These are phyloP conservation scores for Mythimna vitellina DNA, from an alignment of 2,888 invertebrate genomes.

Conservation along the genomic window DNA sequence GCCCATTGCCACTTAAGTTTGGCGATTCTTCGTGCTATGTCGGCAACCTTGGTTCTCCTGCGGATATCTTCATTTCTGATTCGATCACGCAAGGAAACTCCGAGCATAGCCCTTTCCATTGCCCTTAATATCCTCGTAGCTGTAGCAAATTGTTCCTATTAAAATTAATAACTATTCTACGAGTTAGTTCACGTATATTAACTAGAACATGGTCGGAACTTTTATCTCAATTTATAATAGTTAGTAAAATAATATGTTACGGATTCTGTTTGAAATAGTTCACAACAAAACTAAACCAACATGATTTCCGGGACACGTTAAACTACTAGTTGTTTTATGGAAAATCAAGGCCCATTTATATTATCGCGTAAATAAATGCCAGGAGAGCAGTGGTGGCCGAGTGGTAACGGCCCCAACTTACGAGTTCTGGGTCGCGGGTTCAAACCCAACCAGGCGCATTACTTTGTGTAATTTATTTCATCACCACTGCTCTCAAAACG, in stretches of 20 bases:
- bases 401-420: too few species aligned
- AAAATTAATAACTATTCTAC: constrained; percentile 4
- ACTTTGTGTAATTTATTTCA: too few species aligned
- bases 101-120: too few species aligned
- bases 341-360: neutral
- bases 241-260: constrained; percentile 11
- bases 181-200: constrained; percentile 12
- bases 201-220: constrained; percentile 6
- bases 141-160: neutral
- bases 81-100: too few species aligned
- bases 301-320: constrained; percentile 7
- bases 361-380: neutral
- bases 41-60: too few species aligned
- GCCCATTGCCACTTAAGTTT: too few species aligned
- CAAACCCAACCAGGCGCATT: too few species aligned
- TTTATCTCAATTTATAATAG: constrained; percentile 12
- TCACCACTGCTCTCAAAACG: too few species aligned
- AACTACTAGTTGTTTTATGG: neutral
- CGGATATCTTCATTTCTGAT: too few species aligned
- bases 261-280: constrained; percentile 3
- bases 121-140: neutral
- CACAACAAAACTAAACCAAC: constrained; percentile 5
- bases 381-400: too few species aligned
- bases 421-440: too few species aligned
- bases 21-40: too few species aligned